phyloP scores from a whole-genome alignment of 1,140 invertebrate species.

The Ceratosolen fusciceps region DNA sequence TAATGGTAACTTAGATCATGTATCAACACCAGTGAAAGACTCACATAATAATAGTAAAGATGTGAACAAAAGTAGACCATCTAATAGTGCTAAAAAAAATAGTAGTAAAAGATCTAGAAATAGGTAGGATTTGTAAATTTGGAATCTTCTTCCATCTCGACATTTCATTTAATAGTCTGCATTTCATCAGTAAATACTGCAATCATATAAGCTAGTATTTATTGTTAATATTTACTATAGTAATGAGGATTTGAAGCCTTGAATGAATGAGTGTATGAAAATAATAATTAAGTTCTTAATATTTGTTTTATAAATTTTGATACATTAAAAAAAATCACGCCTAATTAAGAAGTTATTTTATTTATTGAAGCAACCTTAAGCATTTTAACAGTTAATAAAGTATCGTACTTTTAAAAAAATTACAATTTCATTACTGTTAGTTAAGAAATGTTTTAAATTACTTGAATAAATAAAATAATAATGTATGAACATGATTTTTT shows the following conservation, averaged over 20 bases:
- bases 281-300: background rate
- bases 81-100: conserved; percentile 77
- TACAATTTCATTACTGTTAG: too few species aligned
- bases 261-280: background rate
- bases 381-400: too few species aligned
- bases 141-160: conserved; percentile 2
- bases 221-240: conserved; percentile 5
- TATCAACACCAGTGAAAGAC: conserved; percentile 69
- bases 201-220: background rate
- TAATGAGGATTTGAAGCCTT: conserved; percentile 19
- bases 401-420: too few species aligned
- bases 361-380: background rate
- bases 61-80: conserved; percentile 74
- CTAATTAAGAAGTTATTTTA: background rate
- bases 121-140: conserved; percentile 68
- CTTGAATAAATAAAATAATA: too few species aligned
- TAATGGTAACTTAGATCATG: conserved; percentile 71
- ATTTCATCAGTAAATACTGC: conserved; percentile 29
- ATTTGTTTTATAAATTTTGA: conserved; percentile 1
- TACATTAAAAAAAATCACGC: background rate
- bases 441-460: too few species aligned
- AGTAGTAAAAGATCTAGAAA: conserved; percentile 80
- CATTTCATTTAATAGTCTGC: conserved; percentile 26
- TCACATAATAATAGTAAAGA: conserved; percentile 76
- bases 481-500: too few species aligned